phyloP scores from a whole-genome alignment of 2,888 invertebrate genomes.

The Miltochrista miniata region DNA sequence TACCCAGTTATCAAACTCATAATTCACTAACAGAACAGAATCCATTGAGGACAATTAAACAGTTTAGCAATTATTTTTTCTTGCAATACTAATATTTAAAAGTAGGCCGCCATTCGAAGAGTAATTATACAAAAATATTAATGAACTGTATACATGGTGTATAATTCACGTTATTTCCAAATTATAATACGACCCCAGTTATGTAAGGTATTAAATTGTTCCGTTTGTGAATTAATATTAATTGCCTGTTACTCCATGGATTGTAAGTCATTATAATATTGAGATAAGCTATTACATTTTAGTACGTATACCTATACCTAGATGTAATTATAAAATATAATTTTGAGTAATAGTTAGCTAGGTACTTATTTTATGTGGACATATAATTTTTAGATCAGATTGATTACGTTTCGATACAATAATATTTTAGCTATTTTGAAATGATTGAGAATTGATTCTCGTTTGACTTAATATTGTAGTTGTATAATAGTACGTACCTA shows the following conservation, averaged over 20 bases:
- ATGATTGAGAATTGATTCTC: no score
- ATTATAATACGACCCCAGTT: not conserved
- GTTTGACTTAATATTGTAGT: no score
- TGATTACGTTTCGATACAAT: not conserved
- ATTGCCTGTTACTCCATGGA: constrained; percentile 1
- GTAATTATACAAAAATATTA: constrained; percentile 1
- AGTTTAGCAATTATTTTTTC: no score
- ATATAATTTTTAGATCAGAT: no score
- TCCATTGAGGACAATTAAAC: no score
- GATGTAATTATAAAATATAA: no score
- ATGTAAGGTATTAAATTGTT: constrained; percentile 6
- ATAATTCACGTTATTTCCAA: not conserved
- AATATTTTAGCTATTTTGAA: no score
- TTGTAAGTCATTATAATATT: not conserved
- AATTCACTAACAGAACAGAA: no score
- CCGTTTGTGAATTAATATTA: not conserved
- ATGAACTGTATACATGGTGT: constrained; percentile 7
- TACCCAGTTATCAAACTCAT: no score
- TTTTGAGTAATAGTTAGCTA: no score
- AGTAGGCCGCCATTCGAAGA: not conserved
- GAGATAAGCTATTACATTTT: not conserved
- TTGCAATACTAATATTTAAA: not conserved
- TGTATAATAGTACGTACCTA: no score
- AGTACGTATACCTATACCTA: not conserved
- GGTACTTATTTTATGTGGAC: no score